These are phyloP conservation scores for Cottoperca gobio DNA, from an alignment of 2,797 vertebrate genomes.

Conservation along the genomic window DNA sequence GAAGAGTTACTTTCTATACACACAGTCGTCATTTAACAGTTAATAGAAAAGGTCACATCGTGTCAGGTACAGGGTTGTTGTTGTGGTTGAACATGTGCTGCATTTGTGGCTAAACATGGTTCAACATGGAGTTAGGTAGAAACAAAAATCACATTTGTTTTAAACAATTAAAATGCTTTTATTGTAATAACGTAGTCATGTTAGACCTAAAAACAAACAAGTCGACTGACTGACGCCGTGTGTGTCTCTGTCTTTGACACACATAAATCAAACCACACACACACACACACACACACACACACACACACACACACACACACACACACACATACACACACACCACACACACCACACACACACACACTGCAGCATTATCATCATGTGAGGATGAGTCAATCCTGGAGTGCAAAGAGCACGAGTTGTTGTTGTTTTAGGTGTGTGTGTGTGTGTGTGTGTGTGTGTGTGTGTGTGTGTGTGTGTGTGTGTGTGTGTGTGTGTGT, in stretches of 20 bases:
- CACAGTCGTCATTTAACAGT: neutral
- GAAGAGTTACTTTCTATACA: neutral
- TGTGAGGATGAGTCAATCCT: conserved; percentile 52
- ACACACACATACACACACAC: neutral
- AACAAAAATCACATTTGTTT: too few species aligned
- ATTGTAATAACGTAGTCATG: too few species aligned
- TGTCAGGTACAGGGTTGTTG: too few species aligned
- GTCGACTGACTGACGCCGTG: too few species aligned
- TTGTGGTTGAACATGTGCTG: too few species aligned
- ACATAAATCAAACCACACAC: neutral
- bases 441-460: neutral
- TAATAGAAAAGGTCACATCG: too few species aligned
- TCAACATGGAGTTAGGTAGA: too few species aligned
- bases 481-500: neutral
- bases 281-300: neutral
- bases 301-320: too few species aligned
- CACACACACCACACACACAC: neutral
- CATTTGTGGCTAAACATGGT: too few species aligned
- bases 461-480: conserved; percentile 14
- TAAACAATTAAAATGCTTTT: too few species aligned
- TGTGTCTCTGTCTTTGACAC: neutral
- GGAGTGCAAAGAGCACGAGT: neutral
- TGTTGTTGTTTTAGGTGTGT: conserved; percentile 39
- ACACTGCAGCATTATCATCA: conserved; percentile 16
- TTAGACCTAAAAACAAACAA: too few species aligned